Evolutionary conservation across 2,888 invertebrate genomes (phyloP), one percentile per base, ranked within the genome.

Genomic region (Tolmerus cingulatus): DNA sequence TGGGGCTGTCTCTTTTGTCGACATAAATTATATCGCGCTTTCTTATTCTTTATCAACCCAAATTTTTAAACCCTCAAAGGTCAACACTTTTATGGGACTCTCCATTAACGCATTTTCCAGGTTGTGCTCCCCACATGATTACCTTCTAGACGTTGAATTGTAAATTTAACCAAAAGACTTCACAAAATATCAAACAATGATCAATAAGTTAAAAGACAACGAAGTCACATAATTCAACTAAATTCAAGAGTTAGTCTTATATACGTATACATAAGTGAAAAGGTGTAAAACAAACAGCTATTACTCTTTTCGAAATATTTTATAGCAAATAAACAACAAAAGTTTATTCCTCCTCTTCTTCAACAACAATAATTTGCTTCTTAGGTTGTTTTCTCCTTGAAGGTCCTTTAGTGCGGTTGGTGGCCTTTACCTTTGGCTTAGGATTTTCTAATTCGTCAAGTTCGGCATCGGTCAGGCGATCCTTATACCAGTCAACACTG

Each of bases 401-500:
- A 74, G 93, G 90, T 74, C 93, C 93, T 89, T 92, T 92, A 55
- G 90, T 89, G 74, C 92, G 92, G 90, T 90, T 94, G 90, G 94
- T 95, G 5, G 95, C 94, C 90, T 94, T 95, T 19, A 94, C 93
- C 55, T 94, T 94, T 57, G 96, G 95, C 89, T 91, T 92, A 2
- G 97, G 97, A 93, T 97, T 95, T 92, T 97, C 97, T 89, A 97
- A 93, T 66, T 96, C 96, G 0, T 95, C 95, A 87, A 97, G 92
- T 91, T 97, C 95, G 66, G 95, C 95, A 89, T 97, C 97, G 9
- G 96, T 97, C 90, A 97, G 93, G 89, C 96, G 95, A 74, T 95
- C 97, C 91, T 97, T 97, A 93, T 97, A 97, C 97, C 97, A 97
- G 91, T 97, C 97, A 89, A 95, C 96, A 92, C 97, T 97, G 92